Percentiles rank a stretch among this genome's conserved stretches.
phyloP scores from a whole-genome alignment of 2,888 invertebrate species.

The Camptogramma bilineatum region DNA sequence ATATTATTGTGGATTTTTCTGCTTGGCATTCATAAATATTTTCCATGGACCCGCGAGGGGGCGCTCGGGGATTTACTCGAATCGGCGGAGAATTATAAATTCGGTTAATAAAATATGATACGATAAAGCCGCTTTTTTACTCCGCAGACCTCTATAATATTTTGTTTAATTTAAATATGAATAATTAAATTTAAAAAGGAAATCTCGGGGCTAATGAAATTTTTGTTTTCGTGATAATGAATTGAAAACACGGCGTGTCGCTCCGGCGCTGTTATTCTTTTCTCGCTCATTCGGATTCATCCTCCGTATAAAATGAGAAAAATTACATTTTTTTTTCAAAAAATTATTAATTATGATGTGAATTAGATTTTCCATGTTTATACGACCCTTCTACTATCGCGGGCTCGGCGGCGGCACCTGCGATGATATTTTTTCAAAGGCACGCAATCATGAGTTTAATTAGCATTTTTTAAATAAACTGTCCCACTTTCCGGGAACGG shows the following conservation, averaged over 20 bases:
- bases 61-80: conserved; percentile 73
- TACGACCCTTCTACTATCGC: conserved; percentile 66
- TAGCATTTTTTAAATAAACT: conserved; percentile 56
- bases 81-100: conserved; percentile 84
- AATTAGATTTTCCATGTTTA: conserved; percentile 68
- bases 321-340: conserved; percentile 55
- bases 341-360: conserved; percentile 79
- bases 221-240: conserved; percentile 86
- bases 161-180: conserved; percentile 86
- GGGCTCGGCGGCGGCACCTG: conserved; percentile 49
- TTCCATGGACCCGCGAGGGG: conserved; percentile 63
- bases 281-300: conserved; percentile 81
- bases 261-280: conserved; percentile 79
- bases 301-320: conserved; percentile 68
- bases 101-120: conserved; percentile 85
- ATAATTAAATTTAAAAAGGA: conserved; percentile 85
- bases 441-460: conserved; percentile 54
- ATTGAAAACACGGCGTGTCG: conserved; percentile 82
- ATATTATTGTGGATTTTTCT: conserved; percentile 86
- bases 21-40: conserved; percentile 85
- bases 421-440: conserved; percentile 59
- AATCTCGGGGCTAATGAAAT: conserved; percentile 84
- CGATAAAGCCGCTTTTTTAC: conserved; percentile 78
- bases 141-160: conserved; percentile 83
- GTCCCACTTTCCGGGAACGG: conserved; percentile 38